Percentiles rank a stretch among this genome's conserved stretches.
These are phyloP conservation scores for Ptychochromis oligacanthus DNA, from an alignment of 2,113 vertebrate genomes.

Conservation along the genomic window DNA sequence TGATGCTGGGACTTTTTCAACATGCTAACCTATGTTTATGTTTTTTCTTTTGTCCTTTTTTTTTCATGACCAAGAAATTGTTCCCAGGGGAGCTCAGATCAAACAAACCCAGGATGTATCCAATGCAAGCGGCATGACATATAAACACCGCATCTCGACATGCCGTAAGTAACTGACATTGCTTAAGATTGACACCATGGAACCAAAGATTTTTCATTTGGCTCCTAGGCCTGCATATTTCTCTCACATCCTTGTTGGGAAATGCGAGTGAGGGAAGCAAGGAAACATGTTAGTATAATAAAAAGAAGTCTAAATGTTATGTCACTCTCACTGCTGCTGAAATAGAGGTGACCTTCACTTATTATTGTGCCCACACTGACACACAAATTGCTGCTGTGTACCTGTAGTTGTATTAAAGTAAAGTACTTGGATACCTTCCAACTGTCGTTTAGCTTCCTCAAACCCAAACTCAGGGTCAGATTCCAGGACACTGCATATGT, in stretches of 20 bases:
- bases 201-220: neutral
- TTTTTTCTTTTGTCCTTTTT: neutral
- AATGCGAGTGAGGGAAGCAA: neutral
- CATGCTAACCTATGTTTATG: fast-evolving
- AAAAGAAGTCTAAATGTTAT: neutral
- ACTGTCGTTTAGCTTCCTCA: slow-evolving; percentile 91
- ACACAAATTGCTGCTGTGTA: neutral
- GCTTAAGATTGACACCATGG: neutral
- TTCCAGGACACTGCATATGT: slow-evolving; percentile 87
- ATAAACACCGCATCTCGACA: too few species aligned
- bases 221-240: neutral
- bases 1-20: neutral
- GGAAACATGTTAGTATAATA: neutral
- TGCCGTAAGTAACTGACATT: neutral
- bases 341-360: neutral
- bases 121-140: too few species aligned
- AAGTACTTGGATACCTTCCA: slow-evolving; percentile 87
- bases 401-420: neutral
- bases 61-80: neutral
- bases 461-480: slow-evolving; percentile 95
- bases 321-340: neutral
- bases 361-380: neutral
- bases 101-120: neutral
- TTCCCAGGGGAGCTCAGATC: neutral
- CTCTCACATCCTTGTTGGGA: neutral